These are phyloP conservation scores for Astyanax mexicanus DNA, from an alignment of 2,797 vertebrate genomes.

Conservation along the genomic window DNA sequence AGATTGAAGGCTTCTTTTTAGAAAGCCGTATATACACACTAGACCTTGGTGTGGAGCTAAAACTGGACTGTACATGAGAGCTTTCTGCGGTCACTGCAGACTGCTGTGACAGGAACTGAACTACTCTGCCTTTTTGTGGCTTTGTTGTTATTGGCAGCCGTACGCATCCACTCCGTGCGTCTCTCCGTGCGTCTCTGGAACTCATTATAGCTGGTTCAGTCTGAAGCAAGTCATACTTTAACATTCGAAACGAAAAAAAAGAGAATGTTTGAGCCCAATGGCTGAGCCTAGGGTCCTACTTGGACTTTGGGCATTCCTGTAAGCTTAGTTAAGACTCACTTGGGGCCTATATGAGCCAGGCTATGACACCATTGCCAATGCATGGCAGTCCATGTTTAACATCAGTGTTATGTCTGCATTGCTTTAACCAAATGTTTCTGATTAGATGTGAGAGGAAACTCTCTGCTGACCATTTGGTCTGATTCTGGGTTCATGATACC, in stretches of 20 bases:
- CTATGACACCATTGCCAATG: neutral
- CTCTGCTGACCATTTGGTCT: no score
- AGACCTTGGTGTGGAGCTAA: neutral
- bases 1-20: conserved; percentile 15
- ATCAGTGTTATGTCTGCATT: no score
- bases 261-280: conserved; percentile 10
- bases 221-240: conserved; percentile 23
- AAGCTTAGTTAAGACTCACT: conserved; percentile 12
- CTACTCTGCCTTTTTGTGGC: conserved; percentile 45
- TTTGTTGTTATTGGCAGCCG: conserved; percentile 58
- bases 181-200: conserved; percentile 48
- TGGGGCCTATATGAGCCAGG: neutral
- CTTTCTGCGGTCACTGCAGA: conserved; percentile 20
- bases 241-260: conserved; percentile 1
- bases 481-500: no score
- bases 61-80: neutral
- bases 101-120: conserved; percentile 45
- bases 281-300: neutral
- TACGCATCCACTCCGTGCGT: conserved; percentile 13
- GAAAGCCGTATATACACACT: neutral
- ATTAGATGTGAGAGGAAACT: no score
- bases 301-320: neutral
- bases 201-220: conserved; percentile 46
- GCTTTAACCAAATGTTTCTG: no score
- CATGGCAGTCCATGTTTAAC: neutral